These are phyloP conservation scores for Habrosyne pyritoides DNA, from an alignment of 2,888 invertebrate species.

Conservation along the genomic window DNA sequence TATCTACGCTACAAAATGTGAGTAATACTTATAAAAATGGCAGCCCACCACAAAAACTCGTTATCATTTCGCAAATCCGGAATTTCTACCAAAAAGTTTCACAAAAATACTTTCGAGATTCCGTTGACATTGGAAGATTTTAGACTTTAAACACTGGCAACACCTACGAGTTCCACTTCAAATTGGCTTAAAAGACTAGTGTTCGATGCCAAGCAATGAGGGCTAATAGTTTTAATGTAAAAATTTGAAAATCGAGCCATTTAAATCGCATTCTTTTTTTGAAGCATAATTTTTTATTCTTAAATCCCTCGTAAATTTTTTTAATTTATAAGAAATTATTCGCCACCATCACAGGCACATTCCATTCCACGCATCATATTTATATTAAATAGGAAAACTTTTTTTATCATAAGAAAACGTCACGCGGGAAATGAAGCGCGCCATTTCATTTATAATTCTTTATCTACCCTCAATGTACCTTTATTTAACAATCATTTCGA, in stretches of 20 bases:
- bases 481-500: neutral
- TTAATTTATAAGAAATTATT: neutral
- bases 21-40: slow-evolving; percentile 35
- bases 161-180: slow-evolving; percentile 14
- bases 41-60: slow-evolving; percentile 23
- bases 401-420: slow-evolving; percentile 1
- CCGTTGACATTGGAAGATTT: slow-evolving; percentile 12
- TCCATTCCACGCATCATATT: neutral
- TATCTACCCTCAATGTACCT: neutral
- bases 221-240: slow-evolving; percentile 1
- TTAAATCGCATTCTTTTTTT: neutral
- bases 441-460: neutral
- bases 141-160: neutral
- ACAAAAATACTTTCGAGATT: slow-evolving; percentile 21
- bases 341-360: neutral
- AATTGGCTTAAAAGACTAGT: slow-evolving; percentile 15
- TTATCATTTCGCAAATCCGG: neutral
- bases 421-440: slow-evolving; percentile 1
- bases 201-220: slow-evolving; percentile 18
- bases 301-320: neutral
- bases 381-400: slow-evolving; percentile 1
- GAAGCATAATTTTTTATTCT: neutral
- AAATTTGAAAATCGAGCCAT: neutral
- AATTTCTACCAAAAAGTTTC: slow-evolving; percentile 6
- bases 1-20: slow-evolving; percentile 22